Evolutionary conservation across 2,113 vertebrate species (phyloP).

Genomic region (Podarcis cretensis): DNA sequence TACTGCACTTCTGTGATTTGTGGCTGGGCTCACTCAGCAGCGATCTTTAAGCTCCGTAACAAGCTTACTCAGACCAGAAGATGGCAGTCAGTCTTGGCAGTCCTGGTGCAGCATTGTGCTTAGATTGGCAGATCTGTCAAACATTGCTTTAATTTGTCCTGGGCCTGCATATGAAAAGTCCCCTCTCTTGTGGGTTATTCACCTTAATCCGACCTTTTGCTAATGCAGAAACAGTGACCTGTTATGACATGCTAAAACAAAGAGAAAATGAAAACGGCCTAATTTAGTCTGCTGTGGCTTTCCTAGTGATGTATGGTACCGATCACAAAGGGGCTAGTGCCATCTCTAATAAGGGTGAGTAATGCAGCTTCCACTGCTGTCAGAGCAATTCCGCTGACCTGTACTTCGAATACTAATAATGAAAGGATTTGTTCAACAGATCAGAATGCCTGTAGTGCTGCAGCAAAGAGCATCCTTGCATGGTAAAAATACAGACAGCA

Average conservation of each 20-base stretch:
- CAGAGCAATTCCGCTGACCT: conserved; percentile 20
- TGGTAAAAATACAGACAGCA: not conserved
- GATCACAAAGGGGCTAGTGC: not conserved
- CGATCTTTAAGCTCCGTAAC: conserved; percentile 17
- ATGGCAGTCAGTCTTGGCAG: not conserved
- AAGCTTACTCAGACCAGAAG: not conserved
- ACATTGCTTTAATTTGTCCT: conserved; percentile 21
- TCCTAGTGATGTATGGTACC: not conserved
- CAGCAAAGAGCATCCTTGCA: not conserved
- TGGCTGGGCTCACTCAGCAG: conserved; percentile 17
- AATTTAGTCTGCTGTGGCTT: conserved; percentile 10
- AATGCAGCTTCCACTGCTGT: conserved; percentile 18
- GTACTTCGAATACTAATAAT: not conserved
- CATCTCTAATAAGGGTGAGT: conserved; percentile 35
- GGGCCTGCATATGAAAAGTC: conserved; percentile 5
- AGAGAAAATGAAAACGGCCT: conserved; percentile 17
- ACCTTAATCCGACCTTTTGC: conserved; percentile 12
- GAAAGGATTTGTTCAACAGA: conserved; percentile 24
- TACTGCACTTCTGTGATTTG: conserved; percentile 31
- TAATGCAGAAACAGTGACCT: conserved; percentile 21
- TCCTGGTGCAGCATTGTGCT: not conserved
- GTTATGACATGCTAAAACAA: conserved; percentile 33
- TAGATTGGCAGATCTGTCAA: conserved; percentile 28
- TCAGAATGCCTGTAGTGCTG: not conserved
- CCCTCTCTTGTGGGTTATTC: conserved; percentile 24